These are phyloP conservation scores for Pyrgus malvae DNA, from an alignment of 2,888 invertebrate species.

Conservation along the genomic window DNA sequence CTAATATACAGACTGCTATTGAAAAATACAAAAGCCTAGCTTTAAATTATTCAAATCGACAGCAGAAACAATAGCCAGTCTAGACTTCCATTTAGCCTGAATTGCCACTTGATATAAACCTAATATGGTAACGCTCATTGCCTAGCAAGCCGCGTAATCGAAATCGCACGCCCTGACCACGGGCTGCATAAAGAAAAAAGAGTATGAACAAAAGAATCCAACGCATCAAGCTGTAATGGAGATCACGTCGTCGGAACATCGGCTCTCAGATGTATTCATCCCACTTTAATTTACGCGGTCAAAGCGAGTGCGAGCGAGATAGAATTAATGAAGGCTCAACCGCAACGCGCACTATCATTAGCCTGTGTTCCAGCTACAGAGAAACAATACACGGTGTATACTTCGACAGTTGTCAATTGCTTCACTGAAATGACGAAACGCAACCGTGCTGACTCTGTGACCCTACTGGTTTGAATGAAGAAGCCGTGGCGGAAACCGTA, in stretches of 20 bases:
- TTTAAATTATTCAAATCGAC: conserved; percentile 19
- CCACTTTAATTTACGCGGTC: conserved; percentile 61
- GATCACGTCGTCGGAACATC: conserved; percentile 61
- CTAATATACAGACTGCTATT: not conserved
- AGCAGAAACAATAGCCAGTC: conserved; percentile 23
- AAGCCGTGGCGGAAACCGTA: conserved; percentile 58
- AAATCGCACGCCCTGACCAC: conserved; percentile 55
- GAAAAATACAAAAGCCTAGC: not conserved
- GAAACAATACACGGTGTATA: conserved; percentile 39
- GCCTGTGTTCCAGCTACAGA: conserved; percentile 60
- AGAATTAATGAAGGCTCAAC: conserved; percentile 72
- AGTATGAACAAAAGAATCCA: conserved; percentile 64
- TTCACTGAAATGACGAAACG: conserved; percentile 24
- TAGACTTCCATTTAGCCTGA: conserved; percentile 25
- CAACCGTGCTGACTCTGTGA: conserved; percentile 19
- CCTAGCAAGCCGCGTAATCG: conserved; percentile 39
- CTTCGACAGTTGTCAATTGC: conserved; percentile 37
- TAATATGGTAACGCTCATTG: conserved; percentile 28
- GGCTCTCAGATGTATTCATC: conserved; percentile 63
- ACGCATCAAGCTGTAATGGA: conserved; percentile 73
- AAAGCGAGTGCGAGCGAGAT: conserved; percentile 62
- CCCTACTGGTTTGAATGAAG: not conserved
- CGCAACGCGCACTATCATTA: conserved; percentile 74
- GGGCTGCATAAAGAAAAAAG: conserved; percentile 52
- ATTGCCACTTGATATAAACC: conserved; percentile 29